Conservation (phyloP, 1,140 invertebrate species). For the Papilio aristodemus region DNA sequence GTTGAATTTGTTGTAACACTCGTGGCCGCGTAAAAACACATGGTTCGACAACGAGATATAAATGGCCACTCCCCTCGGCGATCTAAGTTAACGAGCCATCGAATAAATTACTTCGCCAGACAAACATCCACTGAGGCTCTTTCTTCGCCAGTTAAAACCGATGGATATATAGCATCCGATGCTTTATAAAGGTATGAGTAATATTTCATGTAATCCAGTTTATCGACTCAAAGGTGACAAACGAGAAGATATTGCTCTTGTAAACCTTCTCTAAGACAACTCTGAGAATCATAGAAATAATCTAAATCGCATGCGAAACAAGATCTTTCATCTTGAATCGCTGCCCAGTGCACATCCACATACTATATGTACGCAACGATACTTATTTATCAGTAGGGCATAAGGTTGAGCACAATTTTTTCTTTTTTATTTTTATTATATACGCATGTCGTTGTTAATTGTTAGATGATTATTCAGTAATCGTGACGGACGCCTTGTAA, state of each 20-base stretch:
- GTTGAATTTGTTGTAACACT: slow-evolving; percentile 75
- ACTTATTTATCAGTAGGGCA: no score
- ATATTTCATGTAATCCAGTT: slow-evolving; percentile 19
- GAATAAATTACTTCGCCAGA: slow-evolving; percentile 67
- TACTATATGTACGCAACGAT: no score
- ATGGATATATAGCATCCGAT: slow-evolving; percentile 20
- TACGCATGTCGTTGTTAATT: slow-evolving; percentile 62
- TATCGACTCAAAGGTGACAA: slow-evolving; percentile 3
- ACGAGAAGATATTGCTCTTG: not conserved
- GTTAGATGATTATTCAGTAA: slow-evolving; percentile 75
- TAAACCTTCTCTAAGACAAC: not conserved
- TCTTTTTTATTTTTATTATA: no score
- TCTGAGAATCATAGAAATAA: slow-evolving; percentile 1
- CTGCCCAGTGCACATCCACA: slow-evolving; percentile 38
- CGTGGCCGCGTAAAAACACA: slow-evolving; percentile 72
- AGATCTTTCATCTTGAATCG: not conserved
- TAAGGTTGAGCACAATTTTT: no score
- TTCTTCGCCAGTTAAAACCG: slow-evolving; percentile 26
- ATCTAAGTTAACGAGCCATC: slow-evolving; percentile 75
- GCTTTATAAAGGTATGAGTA: slow-evolving; percentile 5
- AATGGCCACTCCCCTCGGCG: slow-evolving; percentile 75
- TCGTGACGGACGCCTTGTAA: slow-evolving; percentile 74
- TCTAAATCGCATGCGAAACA: not conserved
- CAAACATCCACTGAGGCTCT: slow-evolving; percentile 24
- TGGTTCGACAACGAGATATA: slow-evolving; percentile 72